Percentiles rank a stretch among this genome's conserved stretches.
Conservation (phyloP, 2,797 vertebrate genomes). For the Heteromormyrus szaboi region DNA sequence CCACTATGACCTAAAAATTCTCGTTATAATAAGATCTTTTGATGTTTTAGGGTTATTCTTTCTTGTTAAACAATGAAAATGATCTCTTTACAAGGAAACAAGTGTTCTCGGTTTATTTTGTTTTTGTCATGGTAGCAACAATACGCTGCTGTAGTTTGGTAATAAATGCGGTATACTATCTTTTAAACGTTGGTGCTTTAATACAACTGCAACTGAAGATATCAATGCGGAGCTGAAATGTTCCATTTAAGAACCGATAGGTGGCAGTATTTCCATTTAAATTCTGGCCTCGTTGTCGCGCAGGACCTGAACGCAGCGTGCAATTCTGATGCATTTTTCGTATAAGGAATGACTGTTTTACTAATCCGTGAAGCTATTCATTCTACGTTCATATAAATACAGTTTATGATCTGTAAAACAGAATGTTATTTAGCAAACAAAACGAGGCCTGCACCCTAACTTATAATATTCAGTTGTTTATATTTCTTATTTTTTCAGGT, state of each 20-base stretch:
- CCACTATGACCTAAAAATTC: not conserved
- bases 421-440: not conserved
- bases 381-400: not conserved
- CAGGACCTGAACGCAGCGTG: not conserved
- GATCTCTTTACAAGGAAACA: not conserved
- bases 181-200: not conserved
- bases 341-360: not conserved
- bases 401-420: conserved; percentile 3
- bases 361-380: not conserved
- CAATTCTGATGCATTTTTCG: not conserved
- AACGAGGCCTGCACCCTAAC: not conserved
- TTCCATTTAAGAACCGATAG: not conserved
- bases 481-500: not conserved
- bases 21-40: not conserved
- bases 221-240: not conserved
- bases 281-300: not conserved
- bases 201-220: not conserved
- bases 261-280: conserved; percentile 12
- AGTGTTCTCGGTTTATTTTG: not conserved
- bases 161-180: not conserved
- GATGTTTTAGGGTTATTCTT: not conserved
- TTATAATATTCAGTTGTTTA: not conserved
- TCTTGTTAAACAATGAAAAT: not conserved
- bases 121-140: not conserved
- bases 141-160: not conserved